A percentile compares a stretch with the other conserved stretches of the same genome.
phyloP scores from a whole-genome alignment of 2,888 invertebrate genomes.

The Eremobia ochroleuca region DNA sequence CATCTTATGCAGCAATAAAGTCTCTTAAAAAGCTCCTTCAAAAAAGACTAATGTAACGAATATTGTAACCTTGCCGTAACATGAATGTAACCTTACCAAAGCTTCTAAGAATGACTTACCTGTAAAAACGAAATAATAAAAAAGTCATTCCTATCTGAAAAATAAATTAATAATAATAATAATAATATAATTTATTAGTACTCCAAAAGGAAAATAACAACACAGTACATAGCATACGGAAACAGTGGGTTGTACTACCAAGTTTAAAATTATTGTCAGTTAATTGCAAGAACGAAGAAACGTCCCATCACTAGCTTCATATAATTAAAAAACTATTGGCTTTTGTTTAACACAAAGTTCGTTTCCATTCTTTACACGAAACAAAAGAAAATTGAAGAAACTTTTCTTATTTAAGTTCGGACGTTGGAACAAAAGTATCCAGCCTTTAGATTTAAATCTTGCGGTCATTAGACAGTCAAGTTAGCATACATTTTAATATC shows the following conservation, averaged over 20 bases:
- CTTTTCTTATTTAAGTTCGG: constrained; percentile 82
- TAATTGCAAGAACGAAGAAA: constrained; percentile 8
- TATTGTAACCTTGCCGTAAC: constrained; percentile 18
- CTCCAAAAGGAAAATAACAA: too few species aligned
- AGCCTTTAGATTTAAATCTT: constrained; percentile 82
- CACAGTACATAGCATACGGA: too few species aligned
- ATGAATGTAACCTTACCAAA: constrained; percentile 6
- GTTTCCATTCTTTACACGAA: constrained; percentile 61
- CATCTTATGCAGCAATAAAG: constrained; percentile 26
- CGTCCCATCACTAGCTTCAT: constrained; percentile 17
- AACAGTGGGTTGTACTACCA: too few species aligned
- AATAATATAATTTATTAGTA: too few species aligned
- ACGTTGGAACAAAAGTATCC: constrained; percentile 76
- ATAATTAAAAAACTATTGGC: constrained; percentile 61
- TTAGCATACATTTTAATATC: constrained; percentile 88
- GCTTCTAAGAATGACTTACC: background rate
- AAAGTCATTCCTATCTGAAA: background rate
- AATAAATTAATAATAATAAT: too few species aligned
- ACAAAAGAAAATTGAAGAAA: constrained; percentile 77
- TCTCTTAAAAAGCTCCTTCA: constrained; percentile 9
- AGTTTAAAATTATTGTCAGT: too few species aligned
- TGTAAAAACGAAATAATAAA: background rate
- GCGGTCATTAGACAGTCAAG: constrained; percentile 84
- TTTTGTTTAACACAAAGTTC: constrained; percentile 59
- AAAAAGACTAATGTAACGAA: constrained; percentile 37